These are phyloP conservation scores for Drosophila aldrichi DNA, from an alignment of 2,888 invertebrate genomes.

Conservation along the genomic window DNA sequence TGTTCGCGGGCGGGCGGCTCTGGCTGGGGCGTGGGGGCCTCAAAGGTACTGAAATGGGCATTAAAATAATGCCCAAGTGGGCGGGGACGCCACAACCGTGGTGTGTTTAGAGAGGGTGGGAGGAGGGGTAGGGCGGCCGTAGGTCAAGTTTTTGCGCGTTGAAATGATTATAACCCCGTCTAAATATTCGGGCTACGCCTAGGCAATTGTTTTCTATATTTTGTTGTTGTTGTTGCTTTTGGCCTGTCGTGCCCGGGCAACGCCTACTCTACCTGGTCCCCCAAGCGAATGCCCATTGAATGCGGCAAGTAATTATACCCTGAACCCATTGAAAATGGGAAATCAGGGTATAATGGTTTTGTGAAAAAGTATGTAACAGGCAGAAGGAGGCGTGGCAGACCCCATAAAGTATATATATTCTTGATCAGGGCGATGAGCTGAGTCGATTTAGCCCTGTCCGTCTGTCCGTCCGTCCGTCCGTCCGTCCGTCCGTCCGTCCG, in stretches of 20 bases:
- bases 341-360: no score
- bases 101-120: not conserved
- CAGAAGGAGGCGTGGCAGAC: no score
- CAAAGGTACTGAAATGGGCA: constrained; percentile 19
- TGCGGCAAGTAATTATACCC: not conserved
- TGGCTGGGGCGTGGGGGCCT: not conserved
- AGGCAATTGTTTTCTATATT: constrained; percentile 37
- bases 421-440: no score
- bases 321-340: no score
- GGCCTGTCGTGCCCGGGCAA: constrained; percentile 28
- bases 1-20: constrained; percentile 21
- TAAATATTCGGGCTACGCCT: constrained; percentile 55
- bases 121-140: not conserved
- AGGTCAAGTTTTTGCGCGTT: constrained; percentile 31
- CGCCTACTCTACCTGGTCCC: constrained; percentile 15
- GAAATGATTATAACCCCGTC: constrained; percentile 47
- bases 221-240: not conserved
- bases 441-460: no score
- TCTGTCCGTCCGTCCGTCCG: no score
- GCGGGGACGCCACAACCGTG: constrained; percentile 8
- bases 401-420: no score
- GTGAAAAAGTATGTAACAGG: no score
- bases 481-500: no score
- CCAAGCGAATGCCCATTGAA: not conserved
- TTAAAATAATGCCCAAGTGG: constrained; percentile 39